Base-by-base conservation (phyloP, 2,888 invertebrate genomes). In the Eurois occulta region DNA sequence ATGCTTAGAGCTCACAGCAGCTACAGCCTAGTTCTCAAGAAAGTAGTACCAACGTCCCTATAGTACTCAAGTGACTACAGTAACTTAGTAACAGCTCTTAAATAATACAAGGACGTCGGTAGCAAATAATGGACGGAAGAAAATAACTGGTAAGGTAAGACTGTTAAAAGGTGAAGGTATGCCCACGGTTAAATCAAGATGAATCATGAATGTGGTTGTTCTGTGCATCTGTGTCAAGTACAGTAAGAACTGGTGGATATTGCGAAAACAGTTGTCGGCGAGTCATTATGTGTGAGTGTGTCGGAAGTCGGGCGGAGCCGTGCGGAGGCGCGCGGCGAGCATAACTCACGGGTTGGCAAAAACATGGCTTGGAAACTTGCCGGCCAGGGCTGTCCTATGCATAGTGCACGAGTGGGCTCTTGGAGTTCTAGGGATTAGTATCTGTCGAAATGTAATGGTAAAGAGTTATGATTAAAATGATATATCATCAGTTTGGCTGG, bases 281-380 rank as follows among this genome's bases (percentile, higher is more conserved):
- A 80, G 80, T 86, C 84, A 85, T 84, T 86, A 85, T 84, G 86
- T 86, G 86, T 83, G 84, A 84, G 84, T 86, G 84, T 86, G 80
- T 72, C 86, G 85, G 86, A 85, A 86, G 85, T 85, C 76, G 74
- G 72, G 75, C 62, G 62, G 75, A 74, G 60, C 70, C 41, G 41
- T 11, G 11, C 41, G 41, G 41, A 41, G 78, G 32, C 84, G 80
- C 70, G 80, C 84, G 80, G 84, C 84, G 72, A 70, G 65, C 79
- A 86, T 86, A 73, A 83, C 86, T 86, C 84, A 84, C 79, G 70
- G 67, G 58, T 75, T 83, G 72, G 80, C 84, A 77, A 86, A 84
- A 86, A 86, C 84, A 86, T 77, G 62, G 74, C 71, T 72, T 72
- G 76, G 73, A 80, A 86, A 67, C 80, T 85, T 85, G 84, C 72